Conservation (phyloP, 2,888 invertebrate genomes). For the Polymixis lichenea region DNA sequence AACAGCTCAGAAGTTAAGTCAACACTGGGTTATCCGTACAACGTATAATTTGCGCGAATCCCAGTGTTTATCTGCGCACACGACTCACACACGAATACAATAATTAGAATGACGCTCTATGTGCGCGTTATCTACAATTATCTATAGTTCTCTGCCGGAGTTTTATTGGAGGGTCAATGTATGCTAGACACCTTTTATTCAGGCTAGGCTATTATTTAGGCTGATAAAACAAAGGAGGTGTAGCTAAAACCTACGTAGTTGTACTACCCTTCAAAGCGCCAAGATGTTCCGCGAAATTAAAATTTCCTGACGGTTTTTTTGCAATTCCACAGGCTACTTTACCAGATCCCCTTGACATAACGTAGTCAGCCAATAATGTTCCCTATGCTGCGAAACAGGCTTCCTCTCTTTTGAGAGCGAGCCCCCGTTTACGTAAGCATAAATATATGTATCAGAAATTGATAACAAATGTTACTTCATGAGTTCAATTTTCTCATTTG, state of each 20-base stretch:
- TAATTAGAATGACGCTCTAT: slow-evolving; percentile 55
- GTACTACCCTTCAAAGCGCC: not conserved
- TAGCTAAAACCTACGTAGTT: slow-evolving; percentile 13
- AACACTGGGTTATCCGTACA: slow-evolving; percentile 70
- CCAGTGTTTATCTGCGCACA: slow-evolving; percentile 60
- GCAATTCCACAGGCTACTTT: too few relatives aligned
- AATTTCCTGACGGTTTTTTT: too few relatives aligned
- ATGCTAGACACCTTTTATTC: slow-evolving; percentile 19
- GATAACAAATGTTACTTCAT: slow-evolving; percentile 17
- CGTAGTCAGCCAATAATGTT: too few relatives aligned
- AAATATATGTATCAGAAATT: slow-evolving; percentile 17
- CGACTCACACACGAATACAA: slow-evolving; percentile 50
- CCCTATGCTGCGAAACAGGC: too few relatives aligned
- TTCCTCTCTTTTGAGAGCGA: too few relatives aligned
- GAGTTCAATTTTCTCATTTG: slow-evolving; percentile 23
- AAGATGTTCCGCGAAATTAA: too few relatives aligned
- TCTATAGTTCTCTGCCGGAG: slow-evolving; percentile 34
- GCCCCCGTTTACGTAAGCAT: not conserved
- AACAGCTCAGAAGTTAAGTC: slow-evolving; percentile 49
- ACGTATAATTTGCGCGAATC: slow-evolving; percentile 68
- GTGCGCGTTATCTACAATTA: slow-evolving; percentile 27
- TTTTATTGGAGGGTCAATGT: slow-evolving; percentile 43
- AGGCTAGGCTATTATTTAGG: not conserved
- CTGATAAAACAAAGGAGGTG: slow-evolving; percentile 32
- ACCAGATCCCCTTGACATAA: too few relatives aligned